phyloP scores from a whole-genome alignment of 2,113 vertebrate genomes.

The Dromaius novaehollandiae region DNA sequence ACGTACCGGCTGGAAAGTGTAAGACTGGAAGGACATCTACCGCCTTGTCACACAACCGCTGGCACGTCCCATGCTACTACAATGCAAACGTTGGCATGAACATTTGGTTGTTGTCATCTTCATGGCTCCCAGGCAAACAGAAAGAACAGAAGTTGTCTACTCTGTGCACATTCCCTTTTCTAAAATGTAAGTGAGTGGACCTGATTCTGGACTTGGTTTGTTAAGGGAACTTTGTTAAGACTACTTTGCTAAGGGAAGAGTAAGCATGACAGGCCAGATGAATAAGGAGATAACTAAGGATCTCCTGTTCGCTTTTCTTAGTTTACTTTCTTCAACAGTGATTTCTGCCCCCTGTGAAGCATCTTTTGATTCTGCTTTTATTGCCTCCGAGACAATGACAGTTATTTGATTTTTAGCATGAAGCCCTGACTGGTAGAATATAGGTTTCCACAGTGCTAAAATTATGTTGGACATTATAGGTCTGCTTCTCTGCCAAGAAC shows the following conservation, averaged over 20 bases:
- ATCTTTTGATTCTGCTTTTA: background rate
- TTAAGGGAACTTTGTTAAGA: too few relatives aligned
- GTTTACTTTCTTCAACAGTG: background rate
- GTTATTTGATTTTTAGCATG: background rate
- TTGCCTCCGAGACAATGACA: background rate
- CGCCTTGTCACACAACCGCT: accelerated
- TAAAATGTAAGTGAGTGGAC: background rate
- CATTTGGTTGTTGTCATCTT: background rate
- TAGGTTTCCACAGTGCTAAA: background rate
- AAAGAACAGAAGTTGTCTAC: background rate
- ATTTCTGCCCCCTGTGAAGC: background rate
- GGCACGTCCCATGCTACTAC: background rate
- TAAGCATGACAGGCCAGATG: background rate
- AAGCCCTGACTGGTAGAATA: background rate
- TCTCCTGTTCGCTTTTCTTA: background rate
- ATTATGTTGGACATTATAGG: background rate
- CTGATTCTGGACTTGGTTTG: background rate
- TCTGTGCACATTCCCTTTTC: background rate
- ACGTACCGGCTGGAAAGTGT: background rate
- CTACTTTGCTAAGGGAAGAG: too few relatives aligned
- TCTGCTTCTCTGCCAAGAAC: background rate
- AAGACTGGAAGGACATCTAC: background rate
- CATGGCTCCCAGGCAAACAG: background rate
- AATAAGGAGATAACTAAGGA: background rate
- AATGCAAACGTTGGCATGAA: accelerated